Evolutionary conservation across 2,888 invertebrate genomes (phyloP).

Genomic region (Parapristionchus giblindavisi): DNA sequence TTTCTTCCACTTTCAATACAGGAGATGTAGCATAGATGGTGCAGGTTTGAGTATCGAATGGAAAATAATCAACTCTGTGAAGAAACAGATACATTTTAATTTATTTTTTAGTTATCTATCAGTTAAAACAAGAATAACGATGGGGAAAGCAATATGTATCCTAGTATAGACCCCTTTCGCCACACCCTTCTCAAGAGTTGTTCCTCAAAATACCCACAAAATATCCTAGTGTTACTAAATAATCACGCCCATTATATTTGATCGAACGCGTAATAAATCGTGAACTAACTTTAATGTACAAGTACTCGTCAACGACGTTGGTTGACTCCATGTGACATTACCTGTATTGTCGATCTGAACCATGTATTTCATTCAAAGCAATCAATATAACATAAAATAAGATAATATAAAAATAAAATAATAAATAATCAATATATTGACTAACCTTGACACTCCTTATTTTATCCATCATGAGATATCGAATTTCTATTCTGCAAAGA

Average conservation of each 20-base stretch:
- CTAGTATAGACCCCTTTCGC: too few species aligned
- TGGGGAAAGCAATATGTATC: too few species aligned
- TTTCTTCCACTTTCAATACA: constrained; percentile 20
- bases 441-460: constrained; percentile 22
- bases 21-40: constrained; percentile 29
- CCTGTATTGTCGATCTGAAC: constrained; percentile 26
- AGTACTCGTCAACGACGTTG: constrained; percentile 22
- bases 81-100: too few species aligned
- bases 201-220: too few species aligned
- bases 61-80: constrained; percentile 22
- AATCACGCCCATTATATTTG: too few species aligned
- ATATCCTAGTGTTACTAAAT: too few species aligned
- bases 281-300: constrained; percentile 11
- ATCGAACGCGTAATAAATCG: too few species aligned
- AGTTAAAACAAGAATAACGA: too few species aligned
- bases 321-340: constrained; percentile 15
- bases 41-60: constrained; percentile 32
- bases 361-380: too few species aligned
- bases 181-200: too few species aligned
- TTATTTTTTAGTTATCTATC: too few species aligned
- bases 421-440: background rate
- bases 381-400: background rate
- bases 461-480: constrained; percentile 27
- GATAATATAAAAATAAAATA: background rate
- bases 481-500: constrained; percentile 17